Base-by-base conservation (phyloP, 1,140 invertebrate genomes). In the Bradysia coprophila region DNA sequence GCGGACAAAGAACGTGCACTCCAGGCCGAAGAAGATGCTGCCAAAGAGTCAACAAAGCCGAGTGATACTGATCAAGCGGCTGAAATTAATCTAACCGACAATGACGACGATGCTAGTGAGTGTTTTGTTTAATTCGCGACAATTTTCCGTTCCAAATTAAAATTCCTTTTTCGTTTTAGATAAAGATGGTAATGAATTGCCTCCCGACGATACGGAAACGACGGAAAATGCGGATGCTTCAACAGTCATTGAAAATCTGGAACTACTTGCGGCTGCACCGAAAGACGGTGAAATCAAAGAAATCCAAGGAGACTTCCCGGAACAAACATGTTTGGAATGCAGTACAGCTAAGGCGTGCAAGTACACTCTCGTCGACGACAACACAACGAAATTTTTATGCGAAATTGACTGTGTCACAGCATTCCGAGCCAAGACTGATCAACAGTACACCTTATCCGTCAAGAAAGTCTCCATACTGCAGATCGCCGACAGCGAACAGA, bases 1-100 rank as follows among this genome's bases (percentile, higher is more conserved):
- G 71, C 69, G 2, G 71, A 76, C 50, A 75, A 72, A 46, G 71
- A 71, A 40, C 62, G 65, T 32, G 67, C 68, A 9, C 63, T 62
- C 41, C 69, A 71, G 45, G 67, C 64, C 2, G 59, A 60, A 41
- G 59, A 61, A 28, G 51, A 52, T 5, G 55, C 51, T n/a, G 54
- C 54, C 15, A 53, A 54, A 18, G 44, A 45, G 15, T 51, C 22
- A 44, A 50, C 41, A 47, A 44, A 38, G 34, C 18, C 40, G 31
- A 24, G 24, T 23, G 21, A 20, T 6, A 9, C 21, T 8, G 10
- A 42, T 20, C n/a, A 21, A 22, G 13, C 21, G 2, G 28, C 18
- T 13, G 20, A 5, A 31, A 21, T 21, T 21, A 24, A 39, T 16
- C 9, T 40, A 43, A 39, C 32, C 16, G 24, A 43, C 22, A 32